Evolutionary conservation across 2,888 invertebrate species (phyloP).

Genomic region (Nemoura dubitans): DNA sequence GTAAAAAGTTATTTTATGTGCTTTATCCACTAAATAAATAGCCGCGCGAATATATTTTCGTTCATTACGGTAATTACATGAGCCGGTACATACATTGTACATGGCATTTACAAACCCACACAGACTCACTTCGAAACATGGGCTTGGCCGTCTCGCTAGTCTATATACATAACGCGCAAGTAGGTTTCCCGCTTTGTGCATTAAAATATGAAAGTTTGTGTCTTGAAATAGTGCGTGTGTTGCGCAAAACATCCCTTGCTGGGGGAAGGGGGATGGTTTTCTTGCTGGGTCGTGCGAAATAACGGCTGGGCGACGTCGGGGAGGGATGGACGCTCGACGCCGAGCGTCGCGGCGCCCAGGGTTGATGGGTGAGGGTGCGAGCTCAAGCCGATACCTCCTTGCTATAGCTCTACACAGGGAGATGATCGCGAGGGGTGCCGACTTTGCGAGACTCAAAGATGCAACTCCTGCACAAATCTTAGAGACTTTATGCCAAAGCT

Average conservation of each 20-base stretch:
- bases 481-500: constrained; percentile 18
- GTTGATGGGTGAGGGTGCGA: not conserved
- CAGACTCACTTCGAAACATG: not conserved
- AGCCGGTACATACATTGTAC: not conserved
- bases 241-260: constrained; percentile 1
- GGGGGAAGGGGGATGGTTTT: not conserved
- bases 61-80: constrained; percentile 36
- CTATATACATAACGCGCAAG: not conserved
- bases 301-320: not conserved
- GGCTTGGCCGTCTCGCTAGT: not conserved
- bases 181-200: not conserved
- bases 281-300: constrained; percentile 18
- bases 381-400: constrained; percentile 5
- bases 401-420: constrained; percentile 3
- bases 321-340: constrained; percentile 8
- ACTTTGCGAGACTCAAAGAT: constrained; percentile 14
- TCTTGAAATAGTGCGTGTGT: constrained; percentile 8
- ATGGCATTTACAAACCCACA: not conserved
- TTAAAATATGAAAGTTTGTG: not conserved
- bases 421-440: not conserved
- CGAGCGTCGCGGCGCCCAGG: not conserved
- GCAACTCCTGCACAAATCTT: constrained; percentile 33
- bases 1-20: constrained; percentile 23
- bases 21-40: constrained; percentile 34
- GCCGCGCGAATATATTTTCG: constrained; percentile 17